These are phyloP conservation scores for Onychostoma macrolepis DNA, from an alignment of 2,113 vertebrate genomes.

Conservation along the genomic window DNA sequence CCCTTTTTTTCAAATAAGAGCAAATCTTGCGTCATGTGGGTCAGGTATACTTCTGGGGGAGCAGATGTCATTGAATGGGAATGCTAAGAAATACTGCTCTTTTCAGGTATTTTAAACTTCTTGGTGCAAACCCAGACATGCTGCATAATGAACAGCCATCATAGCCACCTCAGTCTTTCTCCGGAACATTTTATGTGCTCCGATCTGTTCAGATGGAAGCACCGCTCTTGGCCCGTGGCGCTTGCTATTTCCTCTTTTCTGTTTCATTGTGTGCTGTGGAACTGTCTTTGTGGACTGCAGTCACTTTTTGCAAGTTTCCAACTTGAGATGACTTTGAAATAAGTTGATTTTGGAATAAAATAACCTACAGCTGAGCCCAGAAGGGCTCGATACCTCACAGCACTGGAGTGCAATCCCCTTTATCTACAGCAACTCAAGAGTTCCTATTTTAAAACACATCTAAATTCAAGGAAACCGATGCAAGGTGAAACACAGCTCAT, in stretches of 20 bases:
- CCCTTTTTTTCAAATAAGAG: not conserved
- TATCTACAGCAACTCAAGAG: conserved; percentile 24
- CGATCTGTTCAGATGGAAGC: not conserved
- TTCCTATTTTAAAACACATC: conserved; percentile 36
- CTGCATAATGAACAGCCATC: conserved; percentile 22
- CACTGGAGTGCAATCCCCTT: conserved; percentile 13
- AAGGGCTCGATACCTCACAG: not conserved
- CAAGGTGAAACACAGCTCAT: conserved; percentile 23
- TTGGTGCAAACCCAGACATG: not conserved
- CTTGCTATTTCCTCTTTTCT: conserved; percentile 6
- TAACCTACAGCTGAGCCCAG: conserved; percentile 36
- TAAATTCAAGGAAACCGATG: conserved; percentile 41
- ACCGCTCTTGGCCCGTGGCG: not conserved
- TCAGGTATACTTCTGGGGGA: not conserved
- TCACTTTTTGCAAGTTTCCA: conserved; percentile 27
- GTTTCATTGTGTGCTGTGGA: not conserved
- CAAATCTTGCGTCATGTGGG: not conserved
- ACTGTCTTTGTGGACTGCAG: not conserved
- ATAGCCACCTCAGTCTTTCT: not conserved
- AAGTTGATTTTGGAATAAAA: conserved; percentile 35
- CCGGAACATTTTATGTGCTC: not conserved
- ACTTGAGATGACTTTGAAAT: conserved; percentile 49
- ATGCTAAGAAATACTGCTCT: not conserved
- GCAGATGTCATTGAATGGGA: not conserved
- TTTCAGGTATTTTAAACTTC: not conserved